Evolutionary conservation across 2,797 vertebrate species (phyloP).

Genomic region (Buceros bicornis): DNA sequence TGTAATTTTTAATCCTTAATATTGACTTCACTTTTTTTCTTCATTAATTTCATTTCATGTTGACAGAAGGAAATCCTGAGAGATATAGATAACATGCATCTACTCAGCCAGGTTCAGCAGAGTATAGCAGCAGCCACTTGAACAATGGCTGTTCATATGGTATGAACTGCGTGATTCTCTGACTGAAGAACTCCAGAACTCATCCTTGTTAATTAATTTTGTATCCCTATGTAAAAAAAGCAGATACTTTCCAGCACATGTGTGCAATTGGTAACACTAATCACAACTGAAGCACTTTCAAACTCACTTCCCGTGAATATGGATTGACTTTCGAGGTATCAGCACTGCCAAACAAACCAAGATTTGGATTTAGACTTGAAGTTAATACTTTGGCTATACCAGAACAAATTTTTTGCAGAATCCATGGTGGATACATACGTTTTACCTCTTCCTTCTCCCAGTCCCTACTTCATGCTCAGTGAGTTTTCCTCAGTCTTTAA

Average conservation of each 20-base stretch:
- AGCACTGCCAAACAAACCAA: neutral
- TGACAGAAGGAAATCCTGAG: conserved; percentile 46
- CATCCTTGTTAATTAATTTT: neutral
- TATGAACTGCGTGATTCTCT: neutral
- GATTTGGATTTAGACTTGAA: neutral
- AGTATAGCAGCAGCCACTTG: neutral
- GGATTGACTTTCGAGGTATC: neutral
- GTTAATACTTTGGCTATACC: neutral
- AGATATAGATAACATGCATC: neutral
- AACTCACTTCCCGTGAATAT: neutral
- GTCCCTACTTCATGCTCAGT: neutral
- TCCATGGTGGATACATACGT: neutral
- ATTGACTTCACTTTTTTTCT: neutral
- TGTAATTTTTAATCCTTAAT: conserved; percentile 14
- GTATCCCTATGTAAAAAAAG: neutral
- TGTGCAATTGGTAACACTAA: neutral
- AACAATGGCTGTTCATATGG: neutral
- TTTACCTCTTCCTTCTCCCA: conserved; percentile 13
- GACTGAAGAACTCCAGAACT: neutral
- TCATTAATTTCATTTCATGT: conserved; percentile 15
- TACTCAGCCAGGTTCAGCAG: conserved; percentile 26
- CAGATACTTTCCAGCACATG: neutral
- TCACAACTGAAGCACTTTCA: neutral
- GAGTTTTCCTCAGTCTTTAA: neutral
- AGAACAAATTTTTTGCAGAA: neutral